Conservation (phyloP, 2,113 vertebrate species). For the Electrona antarctica region DNA sequence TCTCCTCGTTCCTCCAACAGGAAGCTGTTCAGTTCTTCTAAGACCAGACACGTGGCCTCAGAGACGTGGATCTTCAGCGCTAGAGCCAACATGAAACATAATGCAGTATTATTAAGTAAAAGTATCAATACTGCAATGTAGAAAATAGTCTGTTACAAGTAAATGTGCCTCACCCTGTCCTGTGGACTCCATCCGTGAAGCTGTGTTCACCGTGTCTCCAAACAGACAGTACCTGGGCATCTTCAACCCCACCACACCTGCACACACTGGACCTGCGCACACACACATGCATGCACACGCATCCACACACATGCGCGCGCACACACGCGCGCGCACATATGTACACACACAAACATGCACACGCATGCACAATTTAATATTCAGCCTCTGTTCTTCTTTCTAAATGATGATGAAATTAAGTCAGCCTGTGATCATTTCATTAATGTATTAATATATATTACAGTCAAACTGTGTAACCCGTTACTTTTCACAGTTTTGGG, state of each 20-base stretch:
- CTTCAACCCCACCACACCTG: constrained; percentile 81
- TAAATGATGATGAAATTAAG: not conserved
- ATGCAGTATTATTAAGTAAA: too few relatives aligned
- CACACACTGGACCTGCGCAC: constrained; percentile 19
- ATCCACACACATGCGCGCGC: not conserved
- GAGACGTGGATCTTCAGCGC: constrained; percentile 92
- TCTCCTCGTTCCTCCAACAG: constrained; percentile 86
- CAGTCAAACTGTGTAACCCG: too few relatives aligned
- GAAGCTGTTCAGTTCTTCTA: constrained; percentile 86
- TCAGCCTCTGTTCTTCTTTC: not conserved
- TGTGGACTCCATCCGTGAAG: constrained; percentile 82
- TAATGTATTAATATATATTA: not conserved
- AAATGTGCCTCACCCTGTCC: constrained; percentile 84
- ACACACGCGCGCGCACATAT: not conserved
- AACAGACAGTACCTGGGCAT: constrained; percentile 85
- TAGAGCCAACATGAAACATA: constrained; percentile 43
- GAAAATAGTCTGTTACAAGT: constrained; percentile 28
- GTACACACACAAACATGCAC: constrained; percentile 20
- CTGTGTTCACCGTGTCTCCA: constrained; percentile 82
- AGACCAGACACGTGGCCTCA: constrained; percentile 80
- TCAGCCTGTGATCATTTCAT: too few relatives aligned
- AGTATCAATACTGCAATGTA: too few relatives aligned
- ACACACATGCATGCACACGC: constrained; percentile 2
- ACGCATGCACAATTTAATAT: constrained; percentile 10
- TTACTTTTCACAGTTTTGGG: too few relatives aligned